A percentile compares a stretch with the other conserved stretches of the same genome.
Evolutionary conservation across 2,888 invertebrate genomes (phyloP).

Genomic region (Amiota communis): DNA sequence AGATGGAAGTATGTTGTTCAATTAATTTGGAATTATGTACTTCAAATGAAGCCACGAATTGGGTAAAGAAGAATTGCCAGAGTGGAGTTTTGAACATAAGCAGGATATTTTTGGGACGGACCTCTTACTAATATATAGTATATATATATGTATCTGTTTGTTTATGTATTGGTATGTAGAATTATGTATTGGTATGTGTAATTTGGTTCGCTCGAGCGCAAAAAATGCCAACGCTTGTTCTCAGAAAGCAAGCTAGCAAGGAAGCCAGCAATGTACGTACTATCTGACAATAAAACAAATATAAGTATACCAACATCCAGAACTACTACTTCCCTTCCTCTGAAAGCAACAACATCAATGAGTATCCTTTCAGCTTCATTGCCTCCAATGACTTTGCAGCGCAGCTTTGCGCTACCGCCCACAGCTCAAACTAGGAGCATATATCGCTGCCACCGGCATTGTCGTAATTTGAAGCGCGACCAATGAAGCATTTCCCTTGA

Average conservation of each 20-base stretch:
- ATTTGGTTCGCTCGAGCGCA: conserved; percentile 55
- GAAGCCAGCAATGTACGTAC: too few relatives aligned
- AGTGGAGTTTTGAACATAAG: too few relatives aligned
- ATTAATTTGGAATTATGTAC: too few relatives aligned
- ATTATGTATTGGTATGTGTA: not conserved
- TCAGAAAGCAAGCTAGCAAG: not conserved
- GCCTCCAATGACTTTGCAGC: not conserved
- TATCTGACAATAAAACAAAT: too few relatives aligned
- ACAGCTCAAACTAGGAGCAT: conserved; percentile 41
- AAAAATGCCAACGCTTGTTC: conserved; percentile 58
- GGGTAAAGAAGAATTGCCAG: too few relatives aligned
- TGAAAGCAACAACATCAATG: too few relatives aligned
- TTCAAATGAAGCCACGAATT: too few relatives aligned
- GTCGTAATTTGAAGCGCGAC: conserved; percentile 65
- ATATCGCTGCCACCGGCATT: conserved; percentile 57
- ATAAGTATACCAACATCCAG: too few relatives aligned
- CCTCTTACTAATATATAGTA: not conserved
- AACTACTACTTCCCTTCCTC: not conserved
- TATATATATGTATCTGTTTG: conserved; percentile 32
- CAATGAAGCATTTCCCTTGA: conserved; percentile 70
- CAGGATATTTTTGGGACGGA: not conserved
- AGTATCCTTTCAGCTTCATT: too few relatives aligned
- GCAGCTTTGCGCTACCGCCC: conserved; percentile 23
- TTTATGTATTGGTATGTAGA: conserved; percentile 18
- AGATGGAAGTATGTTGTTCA: too few relatives aligned